phyloP scores from a whole-genome alignment of 2,797 vertebrate species.

The Danio choprae region DNA sequence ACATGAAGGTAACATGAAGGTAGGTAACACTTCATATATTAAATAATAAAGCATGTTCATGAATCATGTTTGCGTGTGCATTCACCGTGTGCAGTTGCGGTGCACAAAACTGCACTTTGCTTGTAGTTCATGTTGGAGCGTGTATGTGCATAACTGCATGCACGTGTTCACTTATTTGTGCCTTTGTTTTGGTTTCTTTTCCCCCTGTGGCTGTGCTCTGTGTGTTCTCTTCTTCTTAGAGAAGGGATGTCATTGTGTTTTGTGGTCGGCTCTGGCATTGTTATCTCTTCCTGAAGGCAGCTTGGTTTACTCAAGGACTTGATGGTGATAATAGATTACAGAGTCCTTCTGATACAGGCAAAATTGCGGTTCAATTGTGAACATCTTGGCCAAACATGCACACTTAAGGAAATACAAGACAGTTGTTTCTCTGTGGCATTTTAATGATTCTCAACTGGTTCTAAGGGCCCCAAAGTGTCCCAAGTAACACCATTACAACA shows the following conservation, averaged over 20 bases:
- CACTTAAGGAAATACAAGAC: background rate
- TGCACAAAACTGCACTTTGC: background rate
- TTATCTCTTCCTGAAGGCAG: conserved; percentile 44
- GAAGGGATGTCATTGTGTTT: conserved; percentile 32
- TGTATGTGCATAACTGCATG: conserved; percentile 8
- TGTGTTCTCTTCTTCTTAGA: conserved; percentile 19
- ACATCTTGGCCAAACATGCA: background rate
- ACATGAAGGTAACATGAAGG: no score
- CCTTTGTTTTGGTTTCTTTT: conserved; percentile 19
- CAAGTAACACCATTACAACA: no score
- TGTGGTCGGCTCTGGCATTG: conserved; percentile 34
- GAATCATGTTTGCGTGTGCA: background rate
- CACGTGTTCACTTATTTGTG: background rate
- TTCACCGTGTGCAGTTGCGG: background rate
- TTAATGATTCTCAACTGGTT: no score
- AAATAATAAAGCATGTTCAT: no score
- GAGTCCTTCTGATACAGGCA: background rate
- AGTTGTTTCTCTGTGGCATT: background rate
- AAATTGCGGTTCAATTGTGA: conserved; percentile 1
- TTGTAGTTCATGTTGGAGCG: background rate
- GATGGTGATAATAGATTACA: conserved; percentile 26
- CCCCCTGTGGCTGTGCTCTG: conserved; percentile 16
- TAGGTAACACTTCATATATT: no score
- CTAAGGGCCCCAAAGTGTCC: no score
- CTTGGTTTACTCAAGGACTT: conserved; percentile 15